These are phyloP conservation scores for Pecten maximus DNA, from an alignment of 2,888 invertebrate genomes.

Conservation along the genomic window DNA sequence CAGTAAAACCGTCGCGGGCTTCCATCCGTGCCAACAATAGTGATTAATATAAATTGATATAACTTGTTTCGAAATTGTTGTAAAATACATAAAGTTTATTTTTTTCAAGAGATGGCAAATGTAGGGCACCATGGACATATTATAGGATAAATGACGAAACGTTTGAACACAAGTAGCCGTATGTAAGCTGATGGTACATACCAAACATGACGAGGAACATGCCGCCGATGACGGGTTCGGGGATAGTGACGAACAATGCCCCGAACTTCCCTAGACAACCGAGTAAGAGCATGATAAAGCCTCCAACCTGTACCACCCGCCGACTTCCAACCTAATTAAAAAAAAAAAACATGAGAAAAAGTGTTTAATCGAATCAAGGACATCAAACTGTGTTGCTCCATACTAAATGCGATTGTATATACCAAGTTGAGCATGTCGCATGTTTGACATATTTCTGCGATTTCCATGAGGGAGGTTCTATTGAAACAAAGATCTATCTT, in stretches of 20 bases:
- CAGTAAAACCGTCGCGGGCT: too few relatives aligned
- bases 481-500: too few relatives aligned
- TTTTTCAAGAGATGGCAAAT: too few relatives aligned
- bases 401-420: too few relatives aligned
- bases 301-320: conserved; percentile 82
- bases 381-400: neutral
- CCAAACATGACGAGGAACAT: conserved; percentile 80
- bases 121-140: too few relatives aligned
- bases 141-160: neutral
- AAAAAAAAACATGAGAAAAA: neutral
- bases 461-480: too few relatives aligned
- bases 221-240: conserved; percentile 83
- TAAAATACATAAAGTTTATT: too few relatives aligned
- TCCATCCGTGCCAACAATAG: too few relatives aligned
- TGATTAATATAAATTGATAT: too few relatives aligned
- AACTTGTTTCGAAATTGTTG: too few relatives aligned
- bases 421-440: too few relatives aligned
- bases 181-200: conserved; percentile 60
- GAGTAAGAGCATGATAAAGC: conserved; percentile 82
- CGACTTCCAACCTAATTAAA: conserved; percentile 82
- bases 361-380: neutral
- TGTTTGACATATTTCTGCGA: too few relatives aligned
- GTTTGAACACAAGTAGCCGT: neutral
- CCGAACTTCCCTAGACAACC: conserved; percentile 83
- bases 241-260: conserved; percentile 83